Evolutionary conservation across 2,113 vertebrate species (phyloP).

Genomic region (Syrrhaptes paradoxus): DNA sequence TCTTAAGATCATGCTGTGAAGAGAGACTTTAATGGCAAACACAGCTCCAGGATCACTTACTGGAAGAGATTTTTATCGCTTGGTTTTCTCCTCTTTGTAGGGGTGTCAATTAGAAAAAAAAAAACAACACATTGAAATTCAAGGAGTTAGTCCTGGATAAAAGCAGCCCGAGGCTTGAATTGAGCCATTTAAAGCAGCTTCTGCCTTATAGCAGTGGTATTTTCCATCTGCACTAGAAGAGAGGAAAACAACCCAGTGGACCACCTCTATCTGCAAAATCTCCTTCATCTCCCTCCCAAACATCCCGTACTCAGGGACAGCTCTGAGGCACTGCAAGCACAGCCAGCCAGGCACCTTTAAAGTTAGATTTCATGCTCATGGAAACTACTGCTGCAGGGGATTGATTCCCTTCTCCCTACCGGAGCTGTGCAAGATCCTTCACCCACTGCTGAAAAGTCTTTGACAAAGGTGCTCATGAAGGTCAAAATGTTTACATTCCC

Average conservation of each 20-base stretch:
- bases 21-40: conserved; percentile 22
- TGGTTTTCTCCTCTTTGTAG: neutral
- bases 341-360: neutral
- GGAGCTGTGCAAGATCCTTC: neutral
- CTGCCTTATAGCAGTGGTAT: neutral
- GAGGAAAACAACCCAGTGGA: neutral
- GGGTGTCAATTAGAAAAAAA: neutral
- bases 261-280: neutral
- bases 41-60: neutral
- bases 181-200: neutral
- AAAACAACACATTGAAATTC: neutral
- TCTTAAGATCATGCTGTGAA: conserved; percentile 15
- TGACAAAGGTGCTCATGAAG: neutral
- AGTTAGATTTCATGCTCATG: neutral
- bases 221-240: neutral
- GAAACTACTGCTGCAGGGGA: neutral
- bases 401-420: neutral
- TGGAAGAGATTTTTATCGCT: conserved; percentile 34
- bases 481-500: neutral
- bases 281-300: neutral
- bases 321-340: neutral
- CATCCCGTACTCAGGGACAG: accelerated
- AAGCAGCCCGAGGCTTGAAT: neutral
- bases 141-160: neutral
- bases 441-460: neutral